Percentiles rank a stretch among this genome's conserved stretches.
phyloP scores from a whole-genome alignment of 2,113 vertebrate species.

The Lepus americanus region DNA sequence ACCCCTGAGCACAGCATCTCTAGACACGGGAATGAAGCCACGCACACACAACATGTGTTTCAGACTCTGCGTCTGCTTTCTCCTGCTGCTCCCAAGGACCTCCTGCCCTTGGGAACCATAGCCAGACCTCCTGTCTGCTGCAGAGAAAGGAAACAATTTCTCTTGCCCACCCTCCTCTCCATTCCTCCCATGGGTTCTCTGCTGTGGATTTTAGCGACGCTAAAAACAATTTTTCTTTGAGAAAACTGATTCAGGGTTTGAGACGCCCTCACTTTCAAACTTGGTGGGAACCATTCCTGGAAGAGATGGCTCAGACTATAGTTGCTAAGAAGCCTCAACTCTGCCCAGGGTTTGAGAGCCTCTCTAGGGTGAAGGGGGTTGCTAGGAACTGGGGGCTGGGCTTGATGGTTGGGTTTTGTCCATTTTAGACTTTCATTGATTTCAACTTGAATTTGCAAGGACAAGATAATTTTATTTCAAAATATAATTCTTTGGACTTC shows the following conservation, averaged over 20 bases:
- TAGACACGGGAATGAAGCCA: not conserved
- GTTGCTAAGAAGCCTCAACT: not conserved
- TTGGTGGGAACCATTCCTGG: not conserved
- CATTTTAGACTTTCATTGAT: constrained; percentile 32
- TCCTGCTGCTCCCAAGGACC: not conserved
- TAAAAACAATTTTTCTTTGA: not conserved
- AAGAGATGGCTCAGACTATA: not conserved
- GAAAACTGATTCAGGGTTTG: not conserved
- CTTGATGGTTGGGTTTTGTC: not conserved
- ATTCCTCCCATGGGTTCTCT: not conserved
- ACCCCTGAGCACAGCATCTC: not conserved
- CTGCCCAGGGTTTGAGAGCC: not conserved
- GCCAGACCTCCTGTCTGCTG: not conserved
- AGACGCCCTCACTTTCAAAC: not conserved
- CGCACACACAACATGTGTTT: not conserved
- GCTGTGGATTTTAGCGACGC: not conserved
- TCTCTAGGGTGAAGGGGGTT: not conserved
- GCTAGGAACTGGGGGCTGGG: not conserved
- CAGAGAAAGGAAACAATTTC: not conserved
- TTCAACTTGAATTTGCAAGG: not conserved
- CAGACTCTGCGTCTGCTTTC: not conserved
- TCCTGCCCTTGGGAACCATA: not conserved
- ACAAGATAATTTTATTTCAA: constrained; percentile 34
- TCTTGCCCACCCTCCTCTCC: not conserved
- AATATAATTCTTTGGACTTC: constrained; percentile 28